Conservation (phyloP, 2,113 vertebrate species). For the Tragulus kanchil region DNA sequence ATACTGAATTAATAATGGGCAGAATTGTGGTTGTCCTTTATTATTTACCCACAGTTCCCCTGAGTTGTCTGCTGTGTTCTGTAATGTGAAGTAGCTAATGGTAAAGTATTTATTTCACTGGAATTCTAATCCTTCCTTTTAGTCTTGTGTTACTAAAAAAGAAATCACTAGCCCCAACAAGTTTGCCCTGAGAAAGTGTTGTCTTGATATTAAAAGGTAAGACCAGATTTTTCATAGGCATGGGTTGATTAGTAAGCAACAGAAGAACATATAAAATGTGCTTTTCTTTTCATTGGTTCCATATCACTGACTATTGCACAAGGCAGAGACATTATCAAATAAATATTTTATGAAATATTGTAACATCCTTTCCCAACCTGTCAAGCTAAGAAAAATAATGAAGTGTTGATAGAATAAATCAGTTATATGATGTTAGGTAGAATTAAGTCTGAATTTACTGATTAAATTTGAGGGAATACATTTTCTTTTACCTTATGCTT, state of each 20-base stretch:
- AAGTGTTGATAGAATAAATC: background rate
- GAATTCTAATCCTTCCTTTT: background rate
- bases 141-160: background rate
- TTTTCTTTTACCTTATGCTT: background rate
- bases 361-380: background rate
- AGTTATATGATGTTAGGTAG: background rate
- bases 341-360: background rate
- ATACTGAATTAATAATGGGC: background rate
- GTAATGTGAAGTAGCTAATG: background rate
- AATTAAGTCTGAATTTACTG: background rate
- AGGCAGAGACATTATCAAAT: background rate
- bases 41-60: background rate
- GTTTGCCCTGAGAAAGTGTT: background rate
- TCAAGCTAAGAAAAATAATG: slow-evolving; percentile 16
- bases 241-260: background rate
- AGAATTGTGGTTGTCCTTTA: slow-evolving; percentile 27
- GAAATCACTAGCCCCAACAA: background rate
- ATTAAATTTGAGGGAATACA: background rate
- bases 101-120: background rate
- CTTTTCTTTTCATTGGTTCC: background rate
- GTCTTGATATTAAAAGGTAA: background rate
- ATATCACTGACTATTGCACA: background rate
- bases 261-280: background rate
- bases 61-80: background rate
- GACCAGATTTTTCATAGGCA: background rate